Base-by-base conservation (phyloP, 1,140 invertebrate genomes). In the Tetramorium alpestre region DNA sequence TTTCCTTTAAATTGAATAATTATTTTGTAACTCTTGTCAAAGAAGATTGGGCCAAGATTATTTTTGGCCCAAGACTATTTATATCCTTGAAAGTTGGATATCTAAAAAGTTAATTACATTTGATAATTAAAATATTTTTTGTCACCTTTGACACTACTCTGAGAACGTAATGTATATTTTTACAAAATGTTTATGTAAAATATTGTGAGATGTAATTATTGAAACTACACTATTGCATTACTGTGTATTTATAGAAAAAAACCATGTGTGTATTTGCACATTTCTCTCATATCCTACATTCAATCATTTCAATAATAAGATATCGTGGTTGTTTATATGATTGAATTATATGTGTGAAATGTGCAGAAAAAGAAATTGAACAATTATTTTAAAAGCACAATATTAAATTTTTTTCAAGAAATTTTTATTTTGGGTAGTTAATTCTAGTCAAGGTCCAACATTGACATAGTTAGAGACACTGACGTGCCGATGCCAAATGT, bases 361-460 rank as follows among this genome's bases (percentile, higher is more conserved):
- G 18, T 28, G 16, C 82, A 44, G 11, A 41, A 38, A 22, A 33
- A 33, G 33, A 33, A 87, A 58, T 60, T 22, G 5, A 16, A 69
- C 0, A 22, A 44, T 86, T 85, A 60, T 60, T 75, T 78, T 22
- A 60, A 33, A 62, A 18, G 16, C 5, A 6, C 70, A 64, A 67
- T 62, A 89, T 80, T 89, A 86, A 89, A 64, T 28, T 22, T 87
- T 90, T 90, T 82, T 88, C 58, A 90, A 90, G 73, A 69, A 88
- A 89, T 88, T 22, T 22, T 22, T 86, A 64, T 78, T 67, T 65
- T 88, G 58, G 44, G 54, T 64, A 85, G 65, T 88, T 91, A 90
- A 87, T 86, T 91, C 41, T 88, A 89, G 86, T 87, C 92, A 93
- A 93, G 92, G 92, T 90, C 81, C 89, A 91, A 92, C 91, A 93